Evolutionary conservation across 2,113 vertebrate species (phyloP).

Genomic region (Dicrurus megarhynchus): DNA sequence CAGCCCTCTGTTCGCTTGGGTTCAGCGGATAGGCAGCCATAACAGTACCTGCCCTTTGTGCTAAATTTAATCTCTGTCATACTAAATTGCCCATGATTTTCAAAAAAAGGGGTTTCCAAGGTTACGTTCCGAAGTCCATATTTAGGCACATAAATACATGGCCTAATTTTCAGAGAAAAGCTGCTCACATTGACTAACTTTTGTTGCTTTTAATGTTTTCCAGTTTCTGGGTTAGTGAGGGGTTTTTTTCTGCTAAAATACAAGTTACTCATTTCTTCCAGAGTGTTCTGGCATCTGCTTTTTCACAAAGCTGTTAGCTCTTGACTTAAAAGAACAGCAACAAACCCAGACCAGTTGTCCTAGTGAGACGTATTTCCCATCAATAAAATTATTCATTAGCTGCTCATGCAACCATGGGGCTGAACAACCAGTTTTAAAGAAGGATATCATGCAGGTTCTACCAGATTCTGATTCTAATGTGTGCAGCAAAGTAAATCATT

Average conservation of each 20-base stretch:
- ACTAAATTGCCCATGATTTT: background rate
- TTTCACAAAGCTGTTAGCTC: constrained; percentile 7
- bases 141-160: constrained; percentile 8
- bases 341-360: background rate
- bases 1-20: background rate
- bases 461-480: background rate
- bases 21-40: background rate
- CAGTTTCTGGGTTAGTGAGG: background rate
- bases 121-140: constrained; percentile 8
- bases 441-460: background rate
- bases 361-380: background rate
- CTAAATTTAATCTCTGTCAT: constrained; percentile 31
- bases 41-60: constrained; percentile 11
- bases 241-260: background rate
- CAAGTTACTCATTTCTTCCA: background rate
- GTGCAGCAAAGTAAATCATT: constrained; percentile 19
- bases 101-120: background rate
- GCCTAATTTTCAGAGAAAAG: constrained; percentile 25
- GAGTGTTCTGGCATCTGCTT: background rate
- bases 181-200: background rate
- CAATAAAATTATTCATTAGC: constrained; percentile 21
- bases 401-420: background rate
- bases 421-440: background rate
- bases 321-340: background rate
- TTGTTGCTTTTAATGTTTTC: constrained; percentile 14